Conservation (phyloP, 1,140 invertebrate species). For the Macrocentrus cingulum region DNA sequence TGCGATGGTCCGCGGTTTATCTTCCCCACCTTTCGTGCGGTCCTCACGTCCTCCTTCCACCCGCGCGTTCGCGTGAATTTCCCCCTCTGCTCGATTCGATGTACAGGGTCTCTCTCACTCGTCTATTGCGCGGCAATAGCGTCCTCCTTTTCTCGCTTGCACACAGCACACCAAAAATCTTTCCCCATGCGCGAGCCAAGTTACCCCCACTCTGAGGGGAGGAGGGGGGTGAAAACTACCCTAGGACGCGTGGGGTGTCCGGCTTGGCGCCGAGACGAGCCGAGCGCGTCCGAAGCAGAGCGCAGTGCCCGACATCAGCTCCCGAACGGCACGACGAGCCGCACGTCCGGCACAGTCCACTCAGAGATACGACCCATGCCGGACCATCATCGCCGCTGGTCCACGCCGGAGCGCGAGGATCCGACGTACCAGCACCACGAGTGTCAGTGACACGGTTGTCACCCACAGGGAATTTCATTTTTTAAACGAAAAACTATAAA, state of each 20-base stretch:
- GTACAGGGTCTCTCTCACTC: constrained; percentile 25
- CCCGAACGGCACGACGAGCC: constrained; percentile 53
- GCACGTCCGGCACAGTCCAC: constrained; percentile 60
- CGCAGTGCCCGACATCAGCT: constrained; percentile 55
- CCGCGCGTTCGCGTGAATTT: background rate
- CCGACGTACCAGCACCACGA: constrained; percentile 26
- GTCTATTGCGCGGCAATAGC: background rate
- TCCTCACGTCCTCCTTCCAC: constrained; percentile 14
- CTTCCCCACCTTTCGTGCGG: constrained; percentile 21
- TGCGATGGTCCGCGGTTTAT: constrained; percentile 16
- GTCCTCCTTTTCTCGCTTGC: constrained; percentile 16
- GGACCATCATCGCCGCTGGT: constrained; percentile 55
- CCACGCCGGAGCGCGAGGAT: constrained; percentile 43
- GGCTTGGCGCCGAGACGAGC: constrained; percentile 47
- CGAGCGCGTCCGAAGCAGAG: constrained; percentile 53
- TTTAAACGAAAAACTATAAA: too few species aligned
- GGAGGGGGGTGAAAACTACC: constrained; percentile 54
- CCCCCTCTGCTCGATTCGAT: constrained; percentile 19
- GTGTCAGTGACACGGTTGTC: constrained; percentile 4
- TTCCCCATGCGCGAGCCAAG: constrained; percentile 24
- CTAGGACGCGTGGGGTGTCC: constrained; percentile 53
- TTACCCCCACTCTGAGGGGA: constrained; percentile 44
- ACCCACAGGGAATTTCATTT: too few species aligned
- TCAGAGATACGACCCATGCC: constrained; percentile 59
- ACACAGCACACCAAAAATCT: constrained; percentile 17